A percentile compares a stretch with the other conserved stretches of the same genome.
phyloP scores from a whole-genome alignment of 2,888 invertebrate species.

The Aromia moschata region DNA sequence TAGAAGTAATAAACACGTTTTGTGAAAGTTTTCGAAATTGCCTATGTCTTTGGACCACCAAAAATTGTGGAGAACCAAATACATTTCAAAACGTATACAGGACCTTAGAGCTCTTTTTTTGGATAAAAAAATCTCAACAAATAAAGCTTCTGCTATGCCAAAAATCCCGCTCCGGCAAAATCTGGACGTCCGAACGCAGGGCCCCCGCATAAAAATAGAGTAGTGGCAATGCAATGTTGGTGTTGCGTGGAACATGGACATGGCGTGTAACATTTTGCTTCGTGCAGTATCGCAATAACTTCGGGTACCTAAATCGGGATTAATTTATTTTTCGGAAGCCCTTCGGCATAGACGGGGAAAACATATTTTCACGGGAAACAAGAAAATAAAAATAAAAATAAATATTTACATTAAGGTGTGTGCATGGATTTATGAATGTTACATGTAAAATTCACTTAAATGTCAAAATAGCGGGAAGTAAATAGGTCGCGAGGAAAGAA shows the following conservation, averaged over 20 bases:
- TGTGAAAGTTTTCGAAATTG: no score
- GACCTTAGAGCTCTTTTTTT: no score
- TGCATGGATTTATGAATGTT: constrained; percentile 44
- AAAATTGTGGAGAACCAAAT: no score
- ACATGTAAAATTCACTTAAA: constrained; percentile 29
- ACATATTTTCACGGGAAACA: constrained; percentile 36
- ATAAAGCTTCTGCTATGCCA: no score
- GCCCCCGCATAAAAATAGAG: constrained; percentile 24
- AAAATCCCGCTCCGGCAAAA: background rate
- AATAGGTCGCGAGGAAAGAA: no score
- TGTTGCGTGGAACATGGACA: constrained; percentile 23
- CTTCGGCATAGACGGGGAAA: constrained; percentile 20
- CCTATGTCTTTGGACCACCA: no score
- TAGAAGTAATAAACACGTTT: no score
- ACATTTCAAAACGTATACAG: no score
- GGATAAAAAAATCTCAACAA: no score
- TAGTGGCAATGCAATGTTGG: constrained; percentile 59
- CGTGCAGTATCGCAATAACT: constrained; percentile 44
- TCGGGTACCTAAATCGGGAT: constrained; percentile 50
- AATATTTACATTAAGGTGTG: constrained; percentile 38
- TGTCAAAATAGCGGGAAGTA: constrained; percentile 18
- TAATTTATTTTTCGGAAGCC: no score
- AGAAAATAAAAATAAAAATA: no score
- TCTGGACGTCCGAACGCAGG: constrained; percentile 15
- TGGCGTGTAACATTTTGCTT: constrained; percentile 35